phyloP scores from a whole-genome alignment of 23 tunicate genomes.

The Oikopleura vanhoeffeni region DNA sequence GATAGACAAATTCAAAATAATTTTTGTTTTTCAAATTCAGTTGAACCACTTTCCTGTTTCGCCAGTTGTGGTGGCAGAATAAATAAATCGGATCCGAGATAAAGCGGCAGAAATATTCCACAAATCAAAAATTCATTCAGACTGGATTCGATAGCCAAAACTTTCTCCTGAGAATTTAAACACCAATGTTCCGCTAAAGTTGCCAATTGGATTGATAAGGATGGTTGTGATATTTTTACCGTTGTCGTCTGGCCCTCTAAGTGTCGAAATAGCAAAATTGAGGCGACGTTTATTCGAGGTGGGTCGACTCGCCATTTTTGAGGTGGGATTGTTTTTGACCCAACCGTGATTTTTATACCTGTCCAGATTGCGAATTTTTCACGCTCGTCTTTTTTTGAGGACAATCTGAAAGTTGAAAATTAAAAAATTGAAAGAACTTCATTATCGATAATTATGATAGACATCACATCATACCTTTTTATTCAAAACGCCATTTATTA shows the following conservation, averaged over 20 bases:
- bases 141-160: not conserved
- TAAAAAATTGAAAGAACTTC: too few relatives aligned
- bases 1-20: too few relatives aligned
- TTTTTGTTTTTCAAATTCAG: too few relatives aligned
- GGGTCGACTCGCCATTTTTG: constrained; percentile 15
- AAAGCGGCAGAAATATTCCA: not conserved
- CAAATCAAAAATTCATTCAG: not conserved
- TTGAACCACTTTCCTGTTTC: too few relatives aligned
- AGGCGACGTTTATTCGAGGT: not conserved
- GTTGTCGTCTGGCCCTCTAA: not conserved
- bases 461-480: not conserved
- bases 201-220: not conserved
- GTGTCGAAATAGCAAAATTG: not conserved
- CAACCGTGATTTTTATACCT: not conserved
- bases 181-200: not conserved
- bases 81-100: not conserved
- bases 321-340: not conserved
- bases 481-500: not conserved
- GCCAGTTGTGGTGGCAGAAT: constrained; percentile 8
- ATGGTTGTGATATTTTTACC: not conserved
- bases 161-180: not conserved
- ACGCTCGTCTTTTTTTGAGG: not conserved
- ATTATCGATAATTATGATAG: not conserved
- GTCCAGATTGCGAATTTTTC: not conserved
- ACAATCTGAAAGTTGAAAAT: too few relatives aligned